phyloP scores from a whole-genome alignment of 2,113 vertebrate species.

The Ammodytes marinus region DNA sequence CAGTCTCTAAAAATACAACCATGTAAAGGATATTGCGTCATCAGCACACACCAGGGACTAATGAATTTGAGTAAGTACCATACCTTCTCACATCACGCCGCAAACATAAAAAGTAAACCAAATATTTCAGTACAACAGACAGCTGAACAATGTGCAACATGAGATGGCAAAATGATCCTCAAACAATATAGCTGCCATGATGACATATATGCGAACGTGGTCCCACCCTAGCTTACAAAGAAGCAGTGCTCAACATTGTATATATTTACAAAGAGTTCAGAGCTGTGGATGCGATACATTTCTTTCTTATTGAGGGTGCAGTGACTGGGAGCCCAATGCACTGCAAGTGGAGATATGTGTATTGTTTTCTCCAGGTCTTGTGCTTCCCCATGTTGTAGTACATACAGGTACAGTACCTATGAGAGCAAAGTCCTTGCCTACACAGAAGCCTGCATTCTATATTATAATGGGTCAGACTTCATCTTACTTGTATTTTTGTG shows the following conservation, averaged over 20 bases:
- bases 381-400: not conserved
- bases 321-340: not conserved
- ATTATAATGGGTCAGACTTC: not conserved
- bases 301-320: slow-evolving; percentile 18
- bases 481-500: not conserved
- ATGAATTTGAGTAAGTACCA: not conserved
- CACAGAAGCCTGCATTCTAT: not conserved
- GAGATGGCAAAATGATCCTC: slow-evolving; percentile 27
- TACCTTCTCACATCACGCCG: not conserved
- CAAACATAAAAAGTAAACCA: slow-evolving; percentile 18
- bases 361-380: not conserved
- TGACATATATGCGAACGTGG: slow-evolving; percentile 23
- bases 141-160: slow-evolving; percentile 43
- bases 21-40: not conserved
- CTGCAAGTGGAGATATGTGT: not conserved
- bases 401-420: not conserved
- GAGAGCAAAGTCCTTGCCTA: not conserved
- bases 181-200: slow-evolving; percentile 37
- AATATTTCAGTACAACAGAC: slow-evolving; percentile 19
- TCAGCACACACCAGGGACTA: not conserved
- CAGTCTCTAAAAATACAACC: not conserved
- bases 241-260: slow-evolving; percentile 3
- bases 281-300: slow-evolving; percentile 3
- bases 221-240: slow-evolving; percentile 30
- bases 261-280: slow-evolving; percentile 32